Conservation (phyloP, 1,140 invertebrate genomes). For the Phthorimaea operculella region DNA sequence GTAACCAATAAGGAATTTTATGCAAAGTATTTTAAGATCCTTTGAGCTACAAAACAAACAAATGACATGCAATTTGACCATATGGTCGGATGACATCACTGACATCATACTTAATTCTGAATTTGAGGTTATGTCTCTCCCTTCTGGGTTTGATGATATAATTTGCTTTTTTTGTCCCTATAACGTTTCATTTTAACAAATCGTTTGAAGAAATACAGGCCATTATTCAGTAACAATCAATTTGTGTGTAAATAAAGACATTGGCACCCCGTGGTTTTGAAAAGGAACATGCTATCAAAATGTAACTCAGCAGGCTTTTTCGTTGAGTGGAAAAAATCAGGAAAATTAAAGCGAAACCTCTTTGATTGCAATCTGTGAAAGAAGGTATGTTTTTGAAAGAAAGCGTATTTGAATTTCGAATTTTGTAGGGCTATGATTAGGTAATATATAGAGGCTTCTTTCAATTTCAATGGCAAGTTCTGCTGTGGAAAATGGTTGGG, state of each 20-base stretch:
- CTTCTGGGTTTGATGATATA: not conserved
- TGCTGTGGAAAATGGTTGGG: no score
- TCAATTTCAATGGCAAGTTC: no score
- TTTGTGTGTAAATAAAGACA: constrained; percentile 44
- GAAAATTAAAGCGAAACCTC: not conserved
- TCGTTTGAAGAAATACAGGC: not conserved
- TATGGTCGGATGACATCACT: not conserved
- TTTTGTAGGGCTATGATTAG: no score
- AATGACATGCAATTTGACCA: not conserved
- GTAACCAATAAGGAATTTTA: constrained; percentile 5
- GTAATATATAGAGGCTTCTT: not conserved
- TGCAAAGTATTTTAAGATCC: no score
- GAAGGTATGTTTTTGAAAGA: not conserved
- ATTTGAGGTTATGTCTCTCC: not conserved
- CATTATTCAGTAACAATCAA: constrained; percentile 21
- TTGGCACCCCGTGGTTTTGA: constrained; percentile 37
- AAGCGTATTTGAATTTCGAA: not conserved
- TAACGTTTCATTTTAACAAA: no score
- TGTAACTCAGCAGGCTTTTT: constrained; percentile 29
- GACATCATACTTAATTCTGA: not conserved
- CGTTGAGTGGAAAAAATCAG: not conserved
- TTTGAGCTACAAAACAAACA: not conserved
- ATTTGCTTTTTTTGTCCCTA: not conserved
- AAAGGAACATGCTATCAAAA: constrained; percentile 30
- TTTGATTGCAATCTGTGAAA: constrained; percentile 1